Conservation (phyloP, 2,797 vertebrate genomes). For the Scarus forsteni region DNA sequence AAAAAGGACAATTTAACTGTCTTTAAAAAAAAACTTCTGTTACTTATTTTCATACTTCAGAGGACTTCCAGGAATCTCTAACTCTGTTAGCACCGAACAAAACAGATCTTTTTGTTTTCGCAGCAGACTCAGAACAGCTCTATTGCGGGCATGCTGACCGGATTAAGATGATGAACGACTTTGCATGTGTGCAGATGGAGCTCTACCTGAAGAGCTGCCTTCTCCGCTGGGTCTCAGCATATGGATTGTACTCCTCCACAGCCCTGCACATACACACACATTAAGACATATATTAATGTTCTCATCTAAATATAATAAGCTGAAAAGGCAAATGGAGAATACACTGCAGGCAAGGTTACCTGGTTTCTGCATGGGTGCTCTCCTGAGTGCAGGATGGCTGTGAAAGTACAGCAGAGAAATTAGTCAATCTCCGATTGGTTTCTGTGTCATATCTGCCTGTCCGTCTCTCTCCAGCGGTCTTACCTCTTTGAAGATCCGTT, state of each 20-base stretch:
- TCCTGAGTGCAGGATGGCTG: slow-evolving; percentile 92
- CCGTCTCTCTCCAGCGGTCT: slow-evolving; percentile 64
- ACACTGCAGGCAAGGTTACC: slow-evolving; percentile 83
- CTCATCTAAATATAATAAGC: slow-evolving; percentile 74
- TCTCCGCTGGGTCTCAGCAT: slow-evolving; percentile 93
- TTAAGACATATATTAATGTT: slow-evolving; percentile 56
- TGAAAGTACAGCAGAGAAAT: slow-evolving; percentile 80
- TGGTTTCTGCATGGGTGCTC: slow-evolving; percentile 92
- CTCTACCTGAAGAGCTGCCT: slow-evolving; percentile 96
- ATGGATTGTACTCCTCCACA: slow-evolving; percentile 89
- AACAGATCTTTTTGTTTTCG: slow-evolving; percentile 40
- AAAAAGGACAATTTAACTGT: background rate
- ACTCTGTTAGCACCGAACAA: slow-evolving; percentile 11
- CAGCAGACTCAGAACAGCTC: slow-evolving; percentile 46
- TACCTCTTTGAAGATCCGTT: slow-evolving; percentile 97
- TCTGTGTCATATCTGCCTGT: slow-evolving; percentile 13
- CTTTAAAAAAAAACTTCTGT: slow-evolving; percentile 18
- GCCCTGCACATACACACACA: slow-evolving; percentile 66
- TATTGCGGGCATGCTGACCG: slow-evolving; percentile 53
- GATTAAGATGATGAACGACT: slow-evolving; percentile 75
- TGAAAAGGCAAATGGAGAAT: slow-evolving; percentile 57
- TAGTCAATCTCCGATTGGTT: slow-evolving; percentile 42
- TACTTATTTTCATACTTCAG: background rate
- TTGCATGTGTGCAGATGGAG: slow-evolving; percentile 60
- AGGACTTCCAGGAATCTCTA: slow-evolving; percentile 12